phyloP scores from a whole-genome alignment of 2,797 vertebrate genomes.

The Notamacropus eugenii region DNA sequence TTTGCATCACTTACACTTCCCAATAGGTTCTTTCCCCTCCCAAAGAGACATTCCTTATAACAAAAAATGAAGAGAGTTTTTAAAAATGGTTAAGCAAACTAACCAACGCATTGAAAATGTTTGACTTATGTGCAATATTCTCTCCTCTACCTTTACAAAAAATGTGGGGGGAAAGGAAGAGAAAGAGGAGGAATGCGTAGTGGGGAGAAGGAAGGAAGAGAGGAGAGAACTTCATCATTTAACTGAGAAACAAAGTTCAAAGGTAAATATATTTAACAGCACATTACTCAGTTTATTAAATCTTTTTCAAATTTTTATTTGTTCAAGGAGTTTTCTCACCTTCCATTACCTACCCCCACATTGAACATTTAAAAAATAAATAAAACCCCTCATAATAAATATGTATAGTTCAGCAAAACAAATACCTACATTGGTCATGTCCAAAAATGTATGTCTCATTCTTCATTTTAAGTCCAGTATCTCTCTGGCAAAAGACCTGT shows the following conservation, averaged over 20 bases:
- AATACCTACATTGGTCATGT: neutral
- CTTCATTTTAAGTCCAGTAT: no score
- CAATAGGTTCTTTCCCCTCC: neutral
- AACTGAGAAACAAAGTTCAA: neutral
- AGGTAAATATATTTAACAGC: neutral
- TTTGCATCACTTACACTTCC: neutral
- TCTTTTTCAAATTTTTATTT: no score
- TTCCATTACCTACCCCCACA: no score
- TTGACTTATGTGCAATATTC: neutral
- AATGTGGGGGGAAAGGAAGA: neutral
- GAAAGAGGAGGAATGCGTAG: neutral
- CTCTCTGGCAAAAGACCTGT: neutral
- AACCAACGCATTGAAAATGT: neutral
- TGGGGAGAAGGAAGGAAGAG: neutral
- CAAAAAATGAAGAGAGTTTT: neutral
- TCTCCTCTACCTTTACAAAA: neutral
- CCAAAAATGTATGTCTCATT: neutral
- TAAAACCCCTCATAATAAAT: no score
- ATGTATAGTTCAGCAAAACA: neutral
- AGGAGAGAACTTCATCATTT: neutral
- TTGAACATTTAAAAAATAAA: no score
- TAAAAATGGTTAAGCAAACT: neutral
- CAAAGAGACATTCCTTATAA: neutral
- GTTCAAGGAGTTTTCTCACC: no score
- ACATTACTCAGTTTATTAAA: no score